phyloP scores from a whole-genome alignment of 2,113 vertebrate species.

The Orientallactaga bullata region DNA sequence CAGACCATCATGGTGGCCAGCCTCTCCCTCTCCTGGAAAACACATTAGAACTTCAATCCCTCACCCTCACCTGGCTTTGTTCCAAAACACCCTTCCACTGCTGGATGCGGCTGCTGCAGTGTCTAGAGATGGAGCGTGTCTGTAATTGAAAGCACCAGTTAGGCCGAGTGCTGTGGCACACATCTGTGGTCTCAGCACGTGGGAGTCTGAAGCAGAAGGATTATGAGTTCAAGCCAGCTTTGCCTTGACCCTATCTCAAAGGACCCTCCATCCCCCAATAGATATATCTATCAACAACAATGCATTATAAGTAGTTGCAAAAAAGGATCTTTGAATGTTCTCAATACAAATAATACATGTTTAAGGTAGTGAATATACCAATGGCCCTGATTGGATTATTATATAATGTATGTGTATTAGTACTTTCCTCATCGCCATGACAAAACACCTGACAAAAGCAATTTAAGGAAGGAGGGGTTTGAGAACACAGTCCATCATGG shows the following conservation, averaged over 20 bases:
- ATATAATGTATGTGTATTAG: neutral
- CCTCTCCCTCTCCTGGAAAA: neutral
- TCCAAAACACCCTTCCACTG: neutral
- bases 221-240: too few species aligned
- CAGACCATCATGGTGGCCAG: rapidly evolving
- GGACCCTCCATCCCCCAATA: too few species aligned
- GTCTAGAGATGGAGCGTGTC: too few species aligned
- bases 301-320: neutral
- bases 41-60: neutral
- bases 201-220: too few species aligned
- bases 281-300: neutral
- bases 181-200: neutral
- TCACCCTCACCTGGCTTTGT: too few species aligned
- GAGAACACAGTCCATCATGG: too few species aligned
- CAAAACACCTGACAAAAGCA: too few species aligned
- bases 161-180: neutral
- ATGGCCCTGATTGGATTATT: neutral
- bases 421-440: too few species aligned
- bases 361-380: neutral
- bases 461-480: too few species aligned
- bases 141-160: neutral
- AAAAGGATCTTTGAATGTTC: neutral
- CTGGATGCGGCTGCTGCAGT: rapidly evolving
- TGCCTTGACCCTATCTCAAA: neutral
- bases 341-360: neutral